Percentiles rank a stretch among this genome's conserved stretches.
phyloP scores from a whole-genome alignment of 1,140 invertebrate species.

The Pseudoatta argentina region DNA sequence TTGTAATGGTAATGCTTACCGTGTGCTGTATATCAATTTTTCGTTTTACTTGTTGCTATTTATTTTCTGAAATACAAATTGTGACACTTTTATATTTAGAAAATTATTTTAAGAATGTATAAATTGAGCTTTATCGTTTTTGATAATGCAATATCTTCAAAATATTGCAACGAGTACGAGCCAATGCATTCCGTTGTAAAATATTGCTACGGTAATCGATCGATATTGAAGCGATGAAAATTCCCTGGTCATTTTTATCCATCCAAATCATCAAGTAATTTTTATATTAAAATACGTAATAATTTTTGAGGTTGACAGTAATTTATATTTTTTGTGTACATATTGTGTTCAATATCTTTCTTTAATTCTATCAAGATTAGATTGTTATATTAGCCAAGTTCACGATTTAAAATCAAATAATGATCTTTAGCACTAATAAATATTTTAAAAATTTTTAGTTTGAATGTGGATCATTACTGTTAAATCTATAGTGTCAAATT shows the following conservation, averaged over 20 bases:
- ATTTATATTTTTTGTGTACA: neutral
- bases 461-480: too few relatives aligned
- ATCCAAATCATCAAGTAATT: neutral
- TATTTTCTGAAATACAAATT: conserved; percentile 13
- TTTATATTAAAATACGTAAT: neutral
- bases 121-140: neutral
- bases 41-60: conserved; percentile 6
- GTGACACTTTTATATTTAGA: neutral
- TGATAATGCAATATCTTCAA: neutral
- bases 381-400: neutral
- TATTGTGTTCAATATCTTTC: neutral
- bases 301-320: neutral
- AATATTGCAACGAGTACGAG: neutral
- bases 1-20: neutral
- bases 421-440: too few relatives aligned
- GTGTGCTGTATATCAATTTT: neutral
- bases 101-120: neutral
- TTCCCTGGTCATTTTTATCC: neutral
- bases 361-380: neutral
- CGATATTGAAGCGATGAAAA: neutral
- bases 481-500: too few relatives aligned
- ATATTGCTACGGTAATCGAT: conserved; percentile 16
- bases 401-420: neutral
- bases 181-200: neutral
- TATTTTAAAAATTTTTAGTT: too few relatives aligned